Evolutionary conservation across 2,888 invertebrate species (phyloP).

Genomic region (Cosmopolites sordidus): DNA sequence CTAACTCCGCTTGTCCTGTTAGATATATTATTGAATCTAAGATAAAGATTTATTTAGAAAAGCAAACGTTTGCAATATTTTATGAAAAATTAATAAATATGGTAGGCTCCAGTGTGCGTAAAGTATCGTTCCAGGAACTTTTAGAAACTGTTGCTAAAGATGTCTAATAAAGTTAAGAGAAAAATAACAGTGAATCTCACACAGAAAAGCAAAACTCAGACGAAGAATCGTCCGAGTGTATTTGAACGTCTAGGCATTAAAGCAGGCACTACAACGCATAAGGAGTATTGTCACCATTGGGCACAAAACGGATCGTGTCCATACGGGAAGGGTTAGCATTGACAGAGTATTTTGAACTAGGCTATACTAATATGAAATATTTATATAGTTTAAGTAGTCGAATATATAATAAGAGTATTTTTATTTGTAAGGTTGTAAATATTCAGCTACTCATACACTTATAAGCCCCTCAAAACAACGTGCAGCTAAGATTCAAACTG

Average conservation of each 20-base stretch:
- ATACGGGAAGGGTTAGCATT: slow-evolving; percentile 57
- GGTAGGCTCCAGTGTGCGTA: slow-evolving; percentile 16
- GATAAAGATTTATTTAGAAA: no score
- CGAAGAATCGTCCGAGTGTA: slow-evolving; percentile 66
- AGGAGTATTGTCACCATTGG: slow-evolving; percentile 73
- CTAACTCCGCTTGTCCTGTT: no score
- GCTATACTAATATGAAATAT: no score
- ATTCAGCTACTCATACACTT: slow-evolving; percentile 67
- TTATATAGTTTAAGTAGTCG: no score
- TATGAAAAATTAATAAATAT: slow-evolving; percentile 21
- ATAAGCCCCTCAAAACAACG: slow-evolving; percentile 73
- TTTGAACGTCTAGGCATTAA: slow-evolving; percentile 79
- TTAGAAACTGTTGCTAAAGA: slow-evolving; percentile 43
- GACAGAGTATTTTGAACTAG: no score
- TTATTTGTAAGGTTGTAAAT: slow-evolving; percentile 59
- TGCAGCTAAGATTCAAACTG: slow-evolving; percentile 62
- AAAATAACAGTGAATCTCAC: slow-evolving; percentile 70
- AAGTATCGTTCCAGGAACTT: slow-evolving; percentile 14
- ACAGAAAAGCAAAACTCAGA: slow-evolving; percentile 52
- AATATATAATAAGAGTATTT: no score
- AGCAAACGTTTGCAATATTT: background rate
- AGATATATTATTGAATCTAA: no score
- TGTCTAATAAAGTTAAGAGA: slow-evolving; percentile 69
- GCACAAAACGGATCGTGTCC: slow-evolving; percentile 72
- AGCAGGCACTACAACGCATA: slow-evolving; percentile 47